Base-by-base conservation (phyloP, 2,113 vertebrate genomes). In the Merops nubicus region DNA sequence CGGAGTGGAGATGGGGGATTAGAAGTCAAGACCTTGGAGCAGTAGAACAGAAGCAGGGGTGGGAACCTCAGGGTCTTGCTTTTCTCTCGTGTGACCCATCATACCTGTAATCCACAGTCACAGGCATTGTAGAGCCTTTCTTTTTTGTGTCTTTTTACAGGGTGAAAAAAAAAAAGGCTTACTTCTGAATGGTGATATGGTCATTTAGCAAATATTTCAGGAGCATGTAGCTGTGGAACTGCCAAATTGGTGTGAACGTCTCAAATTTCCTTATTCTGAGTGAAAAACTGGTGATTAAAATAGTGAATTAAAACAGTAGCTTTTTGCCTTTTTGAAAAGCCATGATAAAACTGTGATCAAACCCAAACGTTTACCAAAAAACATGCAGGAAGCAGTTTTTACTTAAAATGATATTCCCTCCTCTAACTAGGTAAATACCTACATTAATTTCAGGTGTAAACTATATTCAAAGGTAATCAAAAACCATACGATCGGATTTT, bases 121-220 rank as follows among this genome's bases (percentile, higher is more conserved):
- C n/a, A 63, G 31, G 36, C 9, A 6, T 54, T 48, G 47, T 26
- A 48, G 20, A 33, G 10, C 31, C 73, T 54, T 81, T 42, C 20
- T 56, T 43, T 62, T 60, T 60, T 36, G 14, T 75, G 15, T 20
- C 11, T 60, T 91, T 72, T 48, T 78, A 20, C 8, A 43, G 18
- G 28, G 25, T 38, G 5, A 15, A 20, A 26, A 5, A 14, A 3
- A 34, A 64, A 62, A 43, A 54, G 31, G 8, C 20, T 57, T 69
- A 31, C 23, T 68, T 59, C 28, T 2, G 3, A 53, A 33, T 34
- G 38, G 43, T 0, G 0, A 29, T 77, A 59, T 0, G 0, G 14
- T 59, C 45, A 69, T 56, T 31, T 85, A 26, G 18, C 17, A 36
- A 89, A 63, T 31, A 23, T 75, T 64, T 76, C 19, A 45, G 73